Percentiles rank a stretch among this genome's conserved stretches.
Evolutionary conservation across 2,113 vertebrate genomes (phyloP).

Genomic region (Heliornis fulica): DNA sequence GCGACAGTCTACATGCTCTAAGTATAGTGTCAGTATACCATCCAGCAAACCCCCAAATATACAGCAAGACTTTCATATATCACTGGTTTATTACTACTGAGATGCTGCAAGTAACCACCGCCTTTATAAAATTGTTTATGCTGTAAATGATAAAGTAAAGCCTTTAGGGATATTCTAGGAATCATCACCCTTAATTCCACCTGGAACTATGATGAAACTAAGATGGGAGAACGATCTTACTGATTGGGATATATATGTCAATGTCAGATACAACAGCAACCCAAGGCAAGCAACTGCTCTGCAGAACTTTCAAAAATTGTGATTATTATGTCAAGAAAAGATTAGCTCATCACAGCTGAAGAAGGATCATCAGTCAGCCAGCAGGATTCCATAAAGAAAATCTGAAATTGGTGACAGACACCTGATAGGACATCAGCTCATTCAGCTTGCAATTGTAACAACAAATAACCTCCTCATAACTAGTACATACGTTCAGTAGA

Average conservation of each 20-base stretch:
- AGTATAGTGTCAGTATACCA: neutral
- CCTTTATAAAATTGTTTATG: neutral
- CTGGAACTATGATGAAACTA: neutral
- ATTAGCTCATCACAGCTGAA: conserved; percentile 23
- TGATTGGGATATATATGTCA: neutral
- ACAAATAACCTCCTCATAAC: conserved; percentile 10
- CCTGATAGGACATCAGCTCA: neutral
- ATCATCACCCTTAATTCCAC: neutral
- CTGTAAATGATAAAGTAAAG: neutral
- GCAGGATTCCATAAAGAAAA: conserved; percentile 38
- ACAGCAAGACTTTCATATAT: neutral
- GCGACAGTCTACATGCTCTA: neutral
- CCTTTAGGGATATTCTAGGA: neutral
- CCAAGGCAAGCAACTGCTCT: neutral
- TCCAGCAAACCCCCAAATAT: neutral
- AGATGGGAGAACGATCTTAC: neutral
- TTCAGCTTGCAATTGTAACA: neutral
- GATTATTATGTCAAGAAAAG: neutral
- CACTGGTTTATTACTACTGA: neutral
- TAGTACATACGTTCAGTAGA: neutral
- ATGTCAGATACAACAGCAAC: neutral
- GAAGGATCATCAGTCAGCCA: conserved; percentile 38
- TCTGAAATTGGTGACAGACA: conserved; percentile 29
- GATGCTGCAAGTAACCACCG: neutral
- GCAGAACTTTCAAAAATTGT: neutral